Evolutionary conservation across 92 coral and sea anemone genomes (phyloP).

Genomic region (Palythoa caribaeorum): DNA sequence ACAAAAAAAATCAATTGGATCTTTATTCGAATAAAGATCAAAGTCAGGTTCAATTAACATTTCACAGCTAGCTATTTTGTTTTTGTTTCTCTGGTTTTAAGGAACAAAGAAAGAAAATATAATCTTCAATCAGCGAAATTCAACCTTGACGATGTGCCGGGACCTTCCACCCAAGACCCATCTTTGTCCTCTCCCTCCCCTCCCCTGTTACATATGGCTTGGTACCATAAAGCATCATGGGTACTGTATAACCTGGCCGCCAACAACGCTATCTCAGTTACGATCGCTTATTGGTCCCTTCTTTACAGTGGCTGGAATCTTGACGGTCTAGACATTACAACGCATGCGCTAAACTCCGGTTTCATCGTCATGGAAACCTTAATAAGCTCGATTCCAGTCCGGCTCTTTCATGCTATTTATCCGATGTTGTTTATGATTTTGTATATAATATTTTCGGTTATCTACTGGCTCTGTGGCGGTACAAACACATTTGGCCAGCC

Average conservation of each 20-base stretch:
- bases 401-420: constrained; percentile 77
- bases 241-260: constrained; percentile 73
- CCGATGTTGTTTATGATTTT: constrained; percentile 53
- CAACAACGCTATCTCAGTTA: constrained; percentile 65
- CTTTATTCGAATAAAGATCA: not conserved
- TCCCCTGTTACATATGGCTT: constrained; percentile 49
- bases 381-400: constrained; percentile 73
- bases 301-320: constrained; percentile 50
- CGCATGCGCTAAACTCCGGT: constrained; percentile 74
- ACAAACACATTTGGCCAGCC: constrained; percentile 67
- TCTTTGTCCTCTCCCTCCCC: constrained; percentile 24
- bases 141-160: not conserved
- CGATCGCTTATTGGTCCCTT: constrained; percentile 78
- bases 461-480: constrained; percentile 88
- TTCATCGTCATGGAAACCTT: constrained; percentile 71
- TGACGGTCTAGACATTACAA: constrained; percentile 73
- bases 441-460: constrained; percentile 73
- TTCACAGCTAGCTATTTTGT: not conserved
- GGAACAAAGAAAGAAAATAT: constrained; percentile 1
- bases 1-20: too few relatives aligned
- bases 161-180: constrained; percentile 10
- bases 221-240: constrained; percentile 92
- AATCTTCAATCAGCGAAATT: not conserved
- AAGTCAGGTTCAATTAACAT: not conserved
- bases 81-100: not conserved